Conservation (phyloP, 1,140 invertebrate genomes). For the Dendrolimus kikuchii region DNA sequence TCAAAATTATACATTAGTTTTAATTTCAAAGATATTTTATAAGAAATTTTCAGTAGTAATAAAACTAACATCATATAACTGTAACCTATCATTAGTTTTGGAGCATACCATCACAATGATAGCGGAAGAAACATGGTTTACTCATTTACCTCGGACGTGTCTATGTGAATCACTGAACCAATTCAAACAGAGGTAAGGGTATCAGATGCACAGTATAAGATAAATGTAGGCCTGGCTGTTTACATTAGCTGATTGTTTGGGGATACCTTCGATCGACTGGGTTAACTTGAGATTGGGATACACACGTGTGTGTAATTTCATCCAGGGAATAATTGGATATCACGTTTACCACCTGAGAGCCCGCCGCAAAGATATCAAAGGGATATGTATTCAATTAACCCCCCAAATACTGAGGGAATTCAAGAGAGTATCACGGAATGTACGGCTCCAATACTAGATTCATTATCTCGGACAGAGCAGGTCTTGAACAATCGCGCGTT, state of each 20-base stretch:
- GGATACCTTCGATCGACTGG: slow-evolving; percentile 25
- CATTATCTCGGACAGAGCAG: slow-evolving; percentile 29
- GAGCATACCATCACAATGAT: no score
- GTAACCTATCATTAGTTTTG: no score
- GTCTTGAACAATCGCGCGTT: slow-evolving; percentile 5
- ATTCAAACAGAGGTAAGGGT: no score
- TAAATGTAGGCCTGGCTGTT: slow-evolving; percentile 19
- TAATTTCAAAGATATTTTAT: no score
- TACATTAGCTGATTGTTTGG: slow-evolving; percentile 36
- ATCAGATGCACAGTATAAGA: slow-evolving; percentile 1
- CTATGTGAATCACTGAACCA: no score
- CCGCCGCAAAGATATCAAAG: slow-evolving; percentile 28
- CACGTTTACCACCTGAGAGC: slow-evolving; percentile 31
- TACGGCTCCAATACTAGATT: slow-evolving; percentile 20
- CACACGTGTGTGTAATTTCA: slow-evolving; percentile 20
- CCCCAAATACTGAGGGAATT: slow-evolving; percentile 17
- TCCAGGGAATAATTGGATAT: slow-evolving; percentile 45
- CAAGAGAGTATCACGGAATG: slow-evolving; percentile 16
- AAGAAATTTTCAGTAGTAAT: no score
- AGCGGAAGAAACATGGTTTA: no score
- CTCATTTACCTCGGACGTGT: no score
- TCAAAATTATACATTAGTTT: no score
- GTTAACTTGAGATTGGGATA: slow-evolving; percentile 18
- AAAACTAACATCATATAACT: no score
- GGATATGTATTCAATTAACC: slow-evolving; percentile 43